phyloP scores from a whole-genome alignment of 1,140 invertebrate genomes.

The Diachasma alloeum region DNA sequence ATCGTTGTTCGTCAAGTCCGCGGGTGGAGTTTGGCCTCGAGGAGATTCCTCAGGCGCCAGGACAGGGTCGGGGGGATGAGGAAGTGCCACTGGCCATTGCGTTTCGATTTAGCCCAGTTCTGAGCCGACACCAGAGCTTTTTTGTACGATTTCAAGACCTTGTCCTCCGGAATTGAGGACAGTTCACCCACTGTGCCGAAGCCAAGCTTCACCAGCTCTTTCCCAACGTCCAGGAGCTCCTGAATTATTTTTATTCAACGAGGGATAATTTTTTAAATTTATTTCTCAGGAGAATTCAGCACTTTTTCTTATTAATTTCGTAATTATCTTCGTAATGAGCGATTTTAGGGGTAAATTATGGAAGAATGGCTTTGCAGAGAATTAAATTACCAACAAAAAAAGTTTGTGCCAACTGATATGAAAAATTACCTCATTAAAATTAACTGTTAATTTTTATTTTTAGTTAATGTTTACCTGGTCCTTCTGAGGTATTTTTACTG shows the following conservation, averaged over 20 bases:
- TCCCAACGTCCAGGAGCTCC: conserved; percentile 52
- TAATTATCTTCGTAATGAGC: no score
- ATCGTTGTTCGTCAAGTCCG: background rate
- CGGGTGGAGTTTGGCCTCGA: conserved; percentile 40
- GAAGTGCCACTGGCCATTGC: conserved; percentile 66
- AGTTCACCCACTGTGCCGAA: conserved; percentile 55
- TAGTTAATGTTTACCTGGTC: conserved; percentile 41
- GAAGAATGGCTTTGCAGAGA: no score
- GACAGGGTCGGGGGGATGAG: conserved; percentile 52
- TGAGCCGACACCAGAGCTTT: conserved; percentile 55
- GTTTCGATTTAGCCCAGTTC: conserved; percentile 55
- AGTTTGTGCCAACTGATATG: no score
- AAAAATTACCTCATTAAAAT: background rate
- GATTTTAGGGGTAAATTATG: no score
- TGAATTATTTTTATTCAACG: conserved; percentile 24
- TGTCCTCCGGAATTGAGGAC: conserved; percentile 33
- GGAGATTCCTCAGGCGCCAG: conserved; percentile 48
- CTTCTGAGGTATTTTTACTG: conserved; percentile 56
- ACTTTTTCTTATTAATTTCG: background rate
- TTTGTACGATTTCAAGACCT: conserved; percentile 49
- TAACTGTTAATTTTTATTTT: background rate
- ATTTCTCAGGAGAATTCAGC: background rate
- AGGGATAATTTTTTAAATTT: background rate
- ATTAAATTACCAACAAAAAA: no score
- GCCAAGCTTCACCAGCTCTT: conserved; percentile 62